These are phyloP conservation scores for Columba janthina DNA, from an alignment of 2,113 vertebrate species.

Conservation along the genomic window DNA sequence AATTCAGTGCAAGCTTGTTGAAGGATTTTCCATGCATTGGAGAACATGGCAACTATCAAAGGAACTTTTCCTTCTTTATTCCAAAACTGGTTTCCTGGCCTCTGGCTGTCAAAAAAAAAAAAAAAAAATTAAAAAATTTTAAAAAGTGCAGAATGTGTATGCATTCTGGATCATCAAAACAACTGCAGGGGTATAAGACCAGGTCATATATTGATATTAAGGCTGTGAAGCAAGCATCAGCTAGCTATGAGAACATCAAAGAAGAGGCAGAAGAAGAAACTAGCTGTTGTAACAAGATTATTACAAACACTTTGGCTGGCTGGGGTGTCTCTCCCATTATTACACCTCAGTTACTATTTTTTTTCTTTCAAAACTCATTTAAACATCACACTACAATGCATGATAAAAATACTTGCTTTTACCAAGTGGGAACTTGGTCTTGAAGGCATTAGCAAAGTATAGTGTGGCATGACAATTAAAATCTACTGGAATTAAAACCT, in stretches of 20 bases:
- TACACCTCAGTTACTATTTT: neutral
- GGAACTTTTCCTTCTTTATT: neutral
- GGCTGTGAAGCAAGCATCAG: neutral
- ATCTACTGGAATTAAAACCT: neutral
- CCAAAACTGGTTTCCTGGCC: neutral
- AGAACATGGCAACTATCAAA: neutral
- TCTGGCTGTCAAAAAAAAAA: neutral
- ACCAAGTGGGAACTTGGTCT: neutral
- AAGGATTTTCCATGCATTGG: neutral
- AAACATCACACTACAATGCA: neutral
- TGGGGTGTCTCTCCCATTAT: neutral
- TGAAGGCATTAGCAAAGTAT: neutral
- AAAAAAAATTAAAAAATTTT: neutral
- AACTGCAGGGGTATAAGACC: neutral
- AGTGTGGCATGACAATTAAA: neutral
- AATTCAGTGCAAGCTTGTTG: neutral
- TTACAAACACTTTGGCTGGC: neutral
- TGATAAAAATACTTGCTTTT: neutral
- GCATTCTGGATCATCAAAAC: neutral
- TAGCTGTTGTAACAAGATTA: neutral
- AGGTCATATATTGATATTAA: neutral
- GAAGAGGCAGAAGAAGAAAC: neutral
- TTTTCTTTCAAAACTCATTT: neutral
- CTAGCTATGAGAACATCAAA: neutral
- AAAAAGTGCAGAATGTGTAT: neutral